Percentiles rank a stretch among this genome's conserved stretches.
Conservation (phyloP, 2,888 invertebrate genomes). For the Eretmocerus hayati region DNA sequence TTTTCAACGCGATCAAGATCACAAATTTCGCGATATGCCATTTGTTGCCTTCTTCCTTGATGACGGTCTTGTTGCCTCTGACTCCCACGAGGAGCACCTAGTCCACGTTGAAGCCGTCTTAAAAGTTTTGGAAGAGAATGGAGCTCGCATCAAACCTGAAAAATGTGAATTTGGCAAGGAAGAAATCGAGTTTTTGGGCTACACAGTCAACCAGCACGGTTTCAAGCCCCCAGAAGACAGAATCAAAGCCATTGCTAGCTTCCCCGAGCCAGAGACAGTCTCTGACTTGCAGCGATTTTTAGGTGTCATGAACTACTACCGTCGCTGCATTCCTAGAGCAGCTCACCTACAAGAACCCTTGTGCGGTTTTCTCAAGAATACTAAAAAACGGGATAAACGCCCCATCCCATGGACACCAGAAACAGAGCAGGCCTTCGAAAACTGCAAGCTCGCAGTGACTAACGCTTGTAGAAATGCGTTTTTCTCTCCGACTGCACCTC, state of each 20-base stretch:
- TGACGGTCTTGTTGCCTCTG: constrained; percentile 22
- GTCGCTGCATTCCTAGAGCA: constrained; percentile 36
- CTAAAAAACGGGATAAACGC: not conserved
- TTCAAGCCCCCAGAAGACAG: constrained; percentile 34
- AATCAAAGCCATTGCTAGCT: constrained; percentile 31
- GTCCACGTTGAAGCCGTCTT: constrained; percentile 19
- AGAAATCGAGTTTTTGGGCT: constrained; percentile 32
- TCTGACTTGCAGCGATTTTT: constrained; percentile 35
- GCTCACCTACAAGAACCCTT: constrained; percentile 37
- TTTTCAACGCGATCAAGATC: not conserved
- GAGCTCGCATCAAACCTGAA: constrained; percentile 22
- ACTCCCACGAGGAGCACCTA: constrained; percentile 17
- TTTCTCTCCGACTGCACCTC: constrained; percentile 9
- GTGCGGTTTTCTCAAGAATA: constrained; percentile 24
- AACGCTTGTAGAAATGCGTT: constrained; percentile 19
- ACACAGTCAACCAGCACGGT: constrained; percentile 26
- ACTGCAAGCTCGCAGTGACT: constrained; percentile 7
- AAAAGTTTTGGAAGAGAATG: constrained; percentile 15
- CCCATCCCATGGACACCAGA: constrained; percentile 17
- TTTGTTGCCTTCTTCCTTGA: constrained; percentile 21
- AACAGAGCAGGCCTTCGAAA: constrained; percentile 14
- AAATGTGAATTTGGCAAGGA: constrained; percentile 34
- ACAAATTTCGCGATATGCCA: constrained; percentile 17
- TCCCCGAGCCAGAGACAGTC: constrained; percentile 29
- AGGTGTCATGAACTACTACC: constrained; percentile 41